Percentiles rank a stretch among this genome's conserved stretches.
phyloP scores from a whole-genome alignment of 1,140 invertebrate species.

The Papilio polytes region DNA sequence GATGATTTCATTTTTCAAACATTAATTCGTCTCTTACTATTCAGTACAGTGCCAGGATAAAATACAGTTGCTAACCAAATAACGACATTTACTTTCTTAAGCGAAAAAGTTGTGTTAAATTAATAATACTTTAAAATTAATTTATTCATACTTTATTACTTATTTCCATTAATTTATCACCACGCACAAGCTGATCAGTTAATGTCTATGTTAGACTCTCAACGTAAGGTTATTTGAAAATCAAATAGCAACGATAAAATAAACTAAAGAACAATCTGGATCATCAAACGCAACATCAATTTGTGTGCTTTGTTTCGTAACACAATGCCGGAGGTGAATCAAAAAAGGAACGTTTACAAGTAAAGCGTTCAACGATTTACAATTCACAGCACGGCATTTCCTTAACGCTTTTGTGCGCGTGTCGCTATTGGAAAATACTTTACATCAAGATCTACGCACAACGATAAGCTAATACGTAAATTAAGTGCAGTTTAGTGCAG shows the following conservation, averaged over 20 bases:
- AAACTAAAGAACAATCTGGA: conserved; percentile 4
- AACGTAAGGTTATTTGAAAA: not conserved
- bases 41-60: no score
- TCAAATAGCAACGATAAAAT: not conserved
- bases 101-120: no score
- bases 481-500: not conserved
- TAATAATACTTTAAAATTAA: no score
- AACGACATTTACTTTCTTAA: no score
- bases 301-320: conserved; percentile 11
- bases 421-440: conserved; percentile 3
- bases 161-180: no score
- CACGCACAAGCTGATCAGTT: no score
- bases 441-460: not conserved
- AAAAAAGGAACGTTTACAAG: conserved; percentile 21
- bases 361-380: conserved; percentile 10
- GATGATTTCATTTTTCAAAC: not conserved
- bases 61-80: no score
- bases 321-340: conserved; percentile 19
- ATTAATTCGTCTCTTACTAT: no score
- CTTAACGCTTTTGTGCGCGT: not conserved
- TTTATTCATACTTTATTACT: no score
- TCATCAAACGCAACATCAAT: conserved; percentile 2
- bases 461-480: not conserved
- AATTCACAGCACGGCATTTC: conserved; percentile 22
- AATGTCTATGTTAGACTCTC: not conserved